These are phyloP conservation scores for Sebastes matsubarae DNA, from an alignment of 2,797 vertebrate species.

Conservation along the genomic window DNA sequence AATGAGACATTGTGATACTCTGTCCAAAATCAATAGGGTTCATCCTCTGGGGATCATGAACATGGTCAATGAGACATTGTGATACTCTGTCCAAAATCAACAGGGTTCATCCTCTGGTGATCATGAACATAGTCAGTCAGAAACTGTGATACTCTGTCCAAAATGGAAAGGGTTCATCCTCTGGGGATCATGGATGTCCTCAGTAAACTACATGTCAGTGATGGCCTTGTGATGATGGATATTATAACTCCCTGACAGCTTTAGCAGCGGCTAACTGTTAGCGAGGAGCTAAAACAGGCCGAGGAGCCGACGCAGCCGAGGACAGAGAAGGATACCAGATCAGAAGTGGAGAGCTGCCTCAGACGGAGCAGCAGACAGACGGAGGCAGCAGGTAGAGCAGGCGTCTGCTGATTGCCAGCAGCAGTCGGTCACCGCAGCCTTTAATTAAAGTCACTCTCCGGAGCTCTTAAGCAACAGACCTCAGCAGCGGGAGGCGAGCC, in stretches of 20 bases:
- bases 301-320: background rate
- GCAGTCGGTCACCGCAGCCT: conserved; percentile 75
- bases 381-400: conserved; percentile 53
- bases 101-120: too few relatives aligned
- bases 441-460: conserved; percentile 78
- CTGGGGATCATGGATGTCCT: too few relatives aligned
- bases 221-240: too few relatives aligned
- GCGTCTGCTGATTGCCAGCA: conserved; percentile 71
- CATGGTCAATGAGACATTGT: too few relatives aligned
- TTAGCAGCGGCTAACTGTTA: conserved; percentile 30
- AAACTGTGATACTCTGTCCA: too few relatives aligned
- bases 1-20: too few relatives aligned
- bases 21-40: too few relatives aligned
- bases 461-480: conserved; percentile 72
- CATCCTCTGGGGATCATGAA: too few relatives aligned
- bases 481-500: conserved; percentile 57
- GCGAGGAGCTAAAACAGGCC: conserved; percentile 20
- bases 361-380: conserved; percentile 35
- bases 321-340: conserved; percentile 20
- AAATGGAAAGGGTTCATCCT: too few relatives aligned
- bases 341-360: conserved; percentile 29
- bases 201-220: too few relatives aligned
- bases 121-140: too few relatives aligned
- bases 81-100: too few relatives aligned
- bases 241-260: background rate